Evolutionary conservation across 2,113 vertebrate species (phyloP), one percentile per base, ranked within the genome.

Genomic region (Sprattus sprattus): DNA sequence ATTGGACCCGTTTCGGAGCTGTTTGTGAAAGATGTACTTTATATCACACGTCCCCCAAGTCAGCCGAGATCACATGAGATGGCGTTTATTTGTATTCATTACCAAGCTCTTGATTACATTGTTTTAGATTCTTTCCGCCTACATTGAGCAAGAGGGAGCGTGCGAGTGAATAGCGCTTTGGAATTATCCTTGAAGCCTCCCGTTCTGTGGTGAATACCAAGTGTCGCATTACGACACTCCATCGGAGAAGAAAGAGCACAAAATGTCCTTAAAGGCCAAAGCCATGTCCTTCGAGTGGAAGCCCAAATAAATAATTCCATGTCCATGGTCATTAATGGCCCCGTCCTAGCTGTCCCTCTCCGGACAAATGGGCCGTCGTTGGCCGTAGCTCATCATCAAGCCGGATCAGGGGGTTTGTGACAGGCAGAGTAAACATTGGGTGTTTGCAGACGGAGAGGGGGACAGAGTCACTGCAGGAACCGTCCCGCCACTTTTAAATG

Each of bases 111-210:
- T 84, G 82, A 91, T 89, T 88, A 89, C 83, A 91, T 91, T 91
- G 83, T 89, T 87, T 89, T 86, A 82, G 54, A 83, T 52, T 86
- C 75, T 90, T 89, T 92, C 92, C 93, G 90, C 94, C 90, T 91
- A 90, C 91, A 92, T 90, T 93, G 93, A 92, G 90, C 87, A 87
- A 86, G 84, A 86, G 80, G 89, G 89, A 82, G 83, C 85, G 86
- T 93, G 93, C 87, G 89, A 88, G 90, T 82, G 91, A 94, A 94
- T 93, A 84, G 86, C 87, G 87, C 91, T 88, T 89, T 90, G 83
- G 90, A 84, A 94, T 94, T 93, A 93, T 84, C 71, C 46, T 32
- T n/a, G 87, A 89, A 78, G 85, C 64, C 87, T 86, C 82, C 83
- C 22, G 4, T 1, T 75, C 85, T 1, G 88, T 49, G 88, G 22